Percentiles rank a stretch among this genome's conserved stretches.
phyloP scores from a whole-genome alignment of 2,797 vertebrate species.

The Enteromius mattozi region DNA sequence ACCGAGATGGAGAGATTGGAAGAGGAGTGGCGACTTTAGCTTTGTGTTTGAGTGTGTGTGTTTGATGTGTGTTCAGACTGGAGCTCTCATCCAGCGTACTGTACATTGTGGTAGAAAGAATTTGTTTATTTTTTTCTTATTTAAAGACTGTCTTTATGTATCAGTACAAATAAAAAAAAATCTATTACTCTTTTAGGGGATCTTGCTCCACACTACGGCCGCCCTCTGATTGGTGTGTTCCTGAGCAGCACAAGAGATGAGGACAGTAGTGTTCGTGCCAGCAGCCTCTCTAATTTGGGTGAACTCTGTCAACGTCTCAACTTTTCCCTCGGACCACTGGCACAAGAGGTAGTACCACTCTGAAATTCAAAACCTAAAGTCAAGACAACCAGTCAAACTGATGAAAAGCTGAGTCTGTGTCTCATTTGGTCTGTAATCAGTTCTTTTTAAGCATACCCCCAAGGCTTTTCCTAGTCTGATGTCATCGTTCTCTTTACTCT shows the following conservation, averaged over 20 bases:
- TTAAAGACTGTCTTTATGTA: not conserved
- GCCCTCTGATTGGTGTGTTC: constrained; percentile 84
- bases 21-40: constrained; percentile 30
- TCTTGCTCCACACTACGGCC: constrained; percentile 83
- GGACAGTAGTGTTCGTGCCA: constrained; percentile 82
- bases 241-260: constrained; percentile 82
- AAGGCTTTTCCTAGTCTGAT: constrained; percentile 5
- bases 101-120: not conserved
- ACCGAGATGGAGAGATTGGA: constrained; percentile 57
- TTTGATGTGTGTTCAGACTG: constrained; percentile 27
- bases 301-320: constrained; percentile 89
- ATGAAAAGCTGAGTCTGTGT: constrained; percentile 12
- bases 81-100: constrained; percentile 3
- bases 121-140: not conserved
- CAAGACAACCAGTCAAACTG: constrained; percentile 5
- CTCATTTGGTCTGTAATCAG: constrained; percentile 12
- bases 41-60: constrained; percentile 32
- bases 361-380: not conserved
- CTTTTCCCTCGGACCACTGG: constrained; percentile 84
- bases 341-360: constrained; percentile 85
- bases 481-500: constrained; percentile 5
- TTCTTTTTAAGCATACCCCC: constrained; percentile 2
- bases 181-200: constrained; percentile 78
- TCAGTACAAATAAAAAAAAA: not conserved
- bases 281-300: constrained; percentile 93